These are phyloP conservation scores for Rhopalosiphum maidis DNA, from an alignment of 1,140 invertebrate genomes.

Conservation along the genomic window DNA sequence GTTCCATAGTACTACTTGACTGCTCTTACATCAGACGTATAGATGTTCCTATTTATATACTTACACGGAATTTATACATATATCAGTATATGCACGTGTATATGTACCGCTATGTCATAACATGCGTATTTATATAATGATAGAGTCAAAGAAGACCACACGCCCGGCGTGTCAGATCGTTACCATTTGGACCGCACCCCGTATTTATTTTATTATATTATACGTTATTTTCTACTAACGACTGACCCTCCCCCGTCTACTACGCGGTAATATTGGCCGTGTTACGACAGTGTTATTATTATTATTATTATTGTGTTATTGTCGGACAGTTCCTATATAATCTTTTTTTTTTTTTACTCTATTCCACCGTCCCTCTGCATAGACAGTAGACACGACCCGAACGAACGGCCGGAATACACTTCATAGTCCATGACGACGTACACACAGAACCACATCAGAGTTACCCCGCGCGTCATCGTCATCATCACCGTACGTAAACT, in stretches of 20 bases:
- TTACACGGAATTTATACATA: not conserved
- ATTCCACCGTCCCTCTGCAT: not conserved
- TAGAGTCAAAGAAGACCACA: slow-evolving; percentile 15
- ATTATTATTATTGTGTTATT: slow-evolving; percentile 14
- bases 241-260: not conserved
- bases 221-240: not conserved
- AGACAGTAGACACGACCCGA: not conserved
- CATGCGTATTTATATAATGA: slow-evolving; percentile 11
- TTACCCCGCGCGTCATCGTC: not conserved
- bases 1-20: not conserved
- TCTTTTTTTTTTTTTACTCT: not conserved
- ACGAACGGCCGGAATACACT: not conserved
- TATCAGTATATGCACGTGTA: not conserved
- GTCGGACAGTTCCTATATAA: slow-evolving; percentile 2
- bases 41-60: not conserved
- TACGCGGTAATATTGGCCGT: not conserved
- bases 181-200: slow-evolving; percentile 3
- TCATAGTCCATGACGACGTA: not conserved
- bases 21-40: not conserved
- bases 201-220: not conserved
- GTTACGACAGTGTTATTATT: slow-evolving; percentile 6
- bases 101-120: not conserved
- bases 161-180: slow-evolving; percentile 25
- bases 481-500: not conserved
- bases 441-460: not conserved